Base-by-base conservation (phyloP, 2,113 vertebrate species). In the Oxyura jamaicensis region DNA sequence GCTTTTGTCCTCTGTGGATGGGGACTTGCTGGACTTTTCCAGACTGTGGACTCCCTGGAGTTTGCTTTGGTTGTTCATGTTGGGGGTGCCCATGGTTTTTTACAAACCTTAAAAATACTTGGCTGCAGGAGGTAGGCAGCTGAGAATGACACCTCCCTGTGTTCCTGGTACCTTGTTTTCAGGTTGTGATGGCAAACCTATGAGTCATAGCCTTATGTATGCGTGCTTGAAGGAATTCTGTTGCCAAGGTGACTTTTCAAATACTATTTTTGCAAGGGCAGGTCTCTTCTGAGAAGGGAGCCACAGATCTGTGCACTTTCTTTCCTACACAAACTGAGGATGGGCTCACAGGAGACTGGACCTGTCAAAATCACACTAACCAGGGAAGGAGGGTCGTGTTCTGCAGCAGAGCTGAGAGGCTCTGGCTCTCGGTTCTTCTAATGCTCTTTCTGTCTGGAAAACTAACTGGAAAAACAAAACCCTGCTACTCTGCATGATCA, bases 161-260 rank as follows among this genome's bases (percentile, higher is more conserved):
- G 56, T 26, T 29, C 23, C 62, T 3, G 0, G 22, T 46, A 60
- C 41, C 56, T 71, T 71, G 48, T 67, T 62, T 59, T 23, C 39
- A 66, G 59, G 63, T 63, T 68, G 69, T 11, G 8, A 39, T 72
- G 76, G 53, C 72, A 78, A 62, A 59, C 26, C 53, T 35, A 4
- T 95, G 95, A 96, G 77, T 97, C 93, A 93, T 19, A 67, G n/a
- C 77, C 76, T 84, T 75, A 46, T 33, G 59, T 78, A 79, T 93
- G 76, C 25, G 8, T 52, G 42, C 80, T 92, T 0, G 5, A 55
- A 86, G 80, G 78, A 81, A 41, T 23, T 60, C 65, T 59, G 91
- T 95, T 96, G 78, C 83, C 66, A 96, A 85, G 90, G 91, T 90
- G 89, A 89, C 86, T 90, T 60, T 75, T 87, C 91, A 91, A 87